phyloP scores from a whole-genome alignment of 1,140 invertebrate genomes.

The Leptestheria dahalacensis region DNA sequence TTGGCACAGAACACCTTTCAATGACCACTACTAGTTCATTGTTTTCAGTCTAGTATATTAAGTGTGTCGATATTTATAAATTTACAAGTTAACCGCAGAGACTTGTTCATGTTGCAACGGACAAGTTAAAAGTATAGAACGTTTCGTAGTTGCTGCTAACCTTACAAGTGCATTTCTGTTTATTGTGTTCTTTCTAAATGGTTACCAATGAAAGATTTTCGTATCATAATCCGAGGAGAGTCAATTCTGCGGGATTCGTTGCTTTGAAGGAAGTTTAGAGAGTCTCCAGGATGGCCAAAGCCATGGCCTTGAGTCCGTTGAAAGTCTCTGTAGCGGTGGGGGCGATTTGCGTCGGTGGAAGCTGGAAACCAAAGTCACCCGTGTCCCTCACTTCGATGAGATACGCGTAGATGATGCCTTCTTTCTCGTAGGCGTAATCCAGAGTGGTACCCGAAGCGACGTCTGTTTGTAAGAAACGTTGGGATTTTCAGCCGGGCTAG shows the following conservation, averaged over 20 bases:
- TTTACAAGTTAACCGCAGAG: no score
- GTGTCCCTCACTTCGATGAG: constrained; percentile 31
- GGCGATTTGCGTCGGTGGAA: constrained; percentile 35
- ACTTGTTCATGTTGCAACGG: no score
- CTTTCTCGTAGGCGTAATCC: constrained; percentile 29
- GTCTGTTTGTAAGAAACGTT: constrained; percentile 7
- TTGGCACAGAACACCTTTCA: no score
- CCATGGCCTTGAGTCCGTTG: constrained; percentile 30
- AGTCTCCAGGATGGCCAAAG: neutral
- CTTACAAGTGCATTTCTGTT: no score
- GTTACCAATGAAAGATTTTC: no score
- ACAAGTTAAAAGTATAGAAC: no score
- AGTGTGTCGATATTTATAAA: no score
- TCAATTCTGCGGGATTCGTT: neutral
- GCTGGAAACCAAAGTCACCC: constrained; percentile 31
- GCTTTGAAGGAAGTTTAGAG: neutral
- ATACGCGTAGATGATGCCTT: constrained; percentile 29
- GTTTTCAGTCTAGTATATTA: no score
- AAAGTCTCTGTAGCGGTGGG: constrained; percentile 37
- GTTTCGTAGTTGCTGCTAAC: no score
- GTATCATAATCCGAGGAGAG: no score
- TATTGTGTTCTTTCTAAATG: no score
- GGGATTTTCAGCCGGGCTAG: neutral
- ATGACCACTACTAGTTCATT: no score
- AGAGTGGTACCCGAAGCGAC: constrained; percentile 8